Percentiles rank a stretch among this genome's conserved stretches.
Conservation (phyloP, 1,140 invertebrate genomes). For the Aplysia californica region DNA sequence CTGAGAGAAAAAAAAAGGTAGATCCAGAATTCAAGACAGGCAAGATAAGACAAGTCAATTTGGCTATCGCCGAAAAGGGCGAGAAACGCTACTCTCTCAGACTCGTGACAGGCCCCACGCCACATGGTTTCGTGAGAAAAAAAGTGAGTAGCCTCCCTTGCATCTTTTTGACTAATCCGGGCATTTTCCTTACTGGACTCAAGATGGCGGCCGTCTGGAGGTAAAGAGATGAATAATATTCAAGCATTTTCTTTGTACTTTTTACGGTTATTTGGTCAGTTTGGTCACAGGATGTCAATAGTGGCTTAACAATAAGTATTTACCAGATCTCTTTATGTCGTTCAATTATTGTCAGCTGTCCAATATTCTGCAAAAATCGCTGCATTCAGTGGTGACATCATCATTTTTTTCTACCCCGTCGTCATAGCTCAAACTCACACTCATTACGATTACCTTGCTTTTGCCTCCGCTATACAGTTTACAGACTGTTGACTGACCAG, state of each 20-base stretch:
- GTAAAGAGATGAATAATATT: constrained; percentile 4
- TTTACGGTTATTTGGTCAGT: background rate
- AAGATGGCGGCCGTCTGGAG: constrained; percentile 20
- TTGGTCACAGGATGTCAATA: background rate
- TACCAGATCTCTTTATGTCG: background rate
- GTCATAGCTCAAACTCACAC: too few species aligned
- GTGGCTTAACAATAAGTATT: background rate
- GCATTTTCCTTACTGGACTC: constrained; percentile 15
- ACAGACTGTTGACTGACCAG: too few species aligned
- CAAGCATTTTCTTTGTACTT: background rate
- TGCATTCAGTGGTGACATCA: background rate
- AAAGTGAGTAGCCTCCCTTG: background rate
- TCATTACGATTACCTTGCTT: too few species aligned
- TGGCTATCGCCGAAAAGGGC: background rate
- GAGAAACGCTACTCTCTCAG: background rate
- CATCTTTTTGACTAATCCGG: background rate
- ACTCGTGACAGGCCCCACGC: background rate
- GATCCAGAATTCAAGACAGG: background rate
- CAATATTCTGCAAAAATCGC: background rate
- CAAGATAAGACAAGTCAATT: background rate
- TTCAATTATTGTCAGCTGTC: background rate
- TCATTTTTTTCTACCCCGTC: too few species aligned
- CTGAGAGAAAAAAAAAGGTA: background rate
- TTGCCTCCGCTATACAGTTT: too few species aligned
- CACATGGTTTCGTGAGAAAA: too few species aligned